Base-by-base conservation (phyloP, 2,113 vertebrate species). In the Phrynosoma platyrhinos region DNA sequence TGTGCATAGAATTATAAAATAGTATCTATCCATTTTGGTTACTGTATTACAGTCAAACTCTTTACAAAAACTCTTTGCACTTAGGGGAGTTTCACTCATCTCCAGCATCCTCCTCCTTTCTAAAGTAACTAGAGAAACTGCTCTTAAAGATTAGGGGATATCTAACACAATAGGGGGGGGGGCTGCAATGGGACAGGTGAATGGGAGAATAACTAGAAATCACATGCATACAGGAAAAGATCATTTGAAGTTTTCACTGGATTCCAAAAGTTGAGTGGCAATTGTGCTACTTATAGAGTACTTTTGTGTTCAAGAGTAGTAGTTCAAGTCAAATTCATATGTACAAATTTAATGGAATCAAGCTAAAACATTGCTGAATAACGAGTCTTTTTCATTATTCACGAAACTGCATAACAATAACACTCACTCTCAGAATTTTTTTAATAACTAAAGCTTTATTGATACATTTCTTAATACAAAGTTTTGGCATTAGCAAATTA, bases 401-500 rank as follows among this genome's bases (percentile, higher is more conserved):
- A 18, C 87, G 27, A 68, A 25, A 36, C 58, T 84, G 71, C 69
- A 75, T 68, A 82, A 95, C 36, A 94, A 94, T 7, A 85, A 95
- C 42, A 93, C 81, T 82, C 89, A 83, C 82, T 74, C 89, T 87
- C n/a, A 91, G 42, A 91, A 4, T 53, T 92, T 80, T 40, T 87
- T 94, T 94, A 32, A 83, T 92, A 93, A 95, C 93, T 92, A 92
- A 95, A 91, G 55, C 3, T 3, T 88, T 69, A 96, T 93, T 94
- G 94, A 95, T 96, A 96, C 91, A 96, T 95, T 94, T 96, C 88
- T 96, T 96, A 97, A 96, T 97, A 97, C 97, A 97, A 97, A 97
- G 96, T 96, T 97, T 97, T 96, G 96, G 96, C 96, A 96, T 97
- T 96, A 97, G 97, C 96, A 96, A 96, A 95, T 97, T 96, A 96